These are phyloP conservation scores for Luidia sarsii DNA, from an alignment of 53 echinoderm and acorn worm genomes.

Conservation along the genomic window DNA sequence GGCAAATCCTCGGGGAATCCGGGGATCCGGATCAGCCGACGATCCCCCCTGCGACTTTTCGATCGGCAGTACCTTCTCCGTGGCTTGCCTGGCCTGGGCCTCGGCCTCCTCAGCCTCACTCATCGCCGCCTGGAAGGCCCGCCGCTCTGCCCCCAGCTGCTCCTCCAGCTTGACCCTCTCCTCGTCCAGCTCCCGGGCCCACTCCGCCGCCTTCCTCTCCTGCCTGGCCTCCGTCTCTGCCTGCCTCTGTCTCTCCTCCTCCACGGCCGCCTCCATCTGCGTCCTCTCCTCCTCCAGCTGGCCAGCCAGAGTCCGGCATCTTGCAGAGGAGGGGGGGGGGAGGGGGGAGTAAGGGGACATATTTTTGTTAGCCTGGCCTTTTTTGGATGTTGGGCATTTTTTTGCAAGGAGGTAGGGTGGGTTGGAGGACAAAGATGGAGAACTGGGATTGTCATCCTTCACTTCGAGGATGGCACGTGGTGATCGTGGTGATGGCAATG, in stretches of 20 bases:
- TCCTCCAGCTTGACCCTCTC: conserved; percentile 51
- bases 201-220: conserved; percentile 23
- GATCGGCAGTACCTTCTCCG: conserved; percentile 71
- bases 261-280: conserved; percentile 44
- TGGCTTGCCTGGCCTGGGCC: conserved; percentile 31
- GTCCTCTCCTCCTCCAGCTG: conserved; percentile 61
- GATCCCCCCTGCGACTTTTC: no score
- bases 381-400: no score
- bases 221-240: conserved; percentile 50
- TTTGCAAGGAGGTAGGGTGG: no score
- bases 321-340: no score
- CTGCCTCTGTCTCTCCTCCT: conserved; percentile 49
- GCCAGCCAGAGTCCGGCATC: conserved; percentile 22
- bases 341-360: no score
- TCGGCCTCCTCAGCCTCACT: conserved; percentile 41
- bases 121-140: conserved; percentile 24
- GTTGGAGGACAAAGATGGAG: no score
- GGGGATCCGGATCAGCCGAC: no score
- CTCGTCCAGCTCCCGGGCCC: conserved; percentile 32
- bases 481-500: no score
- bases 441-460: no score
- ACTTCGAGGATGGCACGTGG: no score
- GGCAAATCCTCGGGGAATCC: no score
- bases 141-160: conserved; percentile 44
- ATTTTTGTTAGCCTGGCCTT: no score